Conservation (phyloP, 2,113 vertebrate genomes). For the Symphodus melops region DNA sequence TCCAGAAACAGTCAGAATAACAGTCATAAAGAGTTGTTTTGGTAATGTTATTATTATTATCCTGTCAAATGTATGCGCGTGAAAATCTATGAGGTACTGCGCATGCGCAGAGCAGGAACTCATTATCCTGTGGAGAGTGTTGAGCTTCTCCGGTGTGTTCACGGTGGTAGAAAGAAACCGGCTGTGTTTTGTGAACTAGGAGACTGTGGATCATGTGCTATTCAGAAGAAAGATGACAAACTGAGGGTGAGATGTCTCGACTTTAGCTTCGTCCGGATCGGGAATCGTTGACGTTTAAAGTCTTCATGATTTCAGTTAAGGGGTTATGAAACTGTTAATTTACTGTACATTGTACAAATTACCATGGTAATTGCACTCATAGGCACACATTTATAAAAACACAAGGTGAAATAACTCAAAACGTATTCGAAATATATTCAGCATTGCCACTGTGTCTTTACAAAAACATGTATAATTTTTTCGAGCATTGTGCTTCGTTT, state of each 20-base stretch:
- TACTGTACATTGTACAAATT: neutral
- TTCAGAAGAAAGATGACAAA: neutral
- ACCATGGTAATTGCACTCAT: too few relatives aligned
- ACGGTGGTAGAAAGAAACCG: too few relatives aligned
- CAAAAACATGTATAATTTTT: too few relatives aligned
- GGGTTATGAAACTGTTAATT: neutral
- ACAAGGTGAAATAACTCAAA: neutral
- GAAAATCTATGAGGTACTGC: neutral
- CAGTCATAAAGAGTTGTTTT: neutral
- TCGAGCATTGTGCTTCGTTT: neutral
- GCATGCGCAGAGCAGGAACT: neutral
- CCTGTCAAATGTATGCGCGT: neutral
- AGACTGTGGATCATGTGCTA: conserved; percentile 14
- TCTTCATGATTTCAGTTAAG: neutral
- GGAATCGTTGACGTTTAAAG: accelerated
- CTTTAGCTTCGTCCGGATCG: neutral
- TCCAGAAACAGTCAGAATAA: neutral
- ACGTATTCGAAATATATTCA: neutral
- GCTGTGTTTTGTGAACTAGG: neutral
- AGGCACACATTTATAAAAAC: too few relatives aligned
- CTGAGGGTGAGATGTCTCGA: conserved; percentile 4
- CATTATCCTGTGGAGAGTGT: neutral
- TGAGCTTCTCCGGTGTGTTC: neutral
- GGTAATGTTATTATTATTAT: neutral
- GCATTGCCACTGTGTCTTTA: neutral